These are phyloP conservation scores for Pygocentrus nattereri DNA, from an alignment of 2,797 vertebrate genomes.

Conservation along the genomic window DNA sequence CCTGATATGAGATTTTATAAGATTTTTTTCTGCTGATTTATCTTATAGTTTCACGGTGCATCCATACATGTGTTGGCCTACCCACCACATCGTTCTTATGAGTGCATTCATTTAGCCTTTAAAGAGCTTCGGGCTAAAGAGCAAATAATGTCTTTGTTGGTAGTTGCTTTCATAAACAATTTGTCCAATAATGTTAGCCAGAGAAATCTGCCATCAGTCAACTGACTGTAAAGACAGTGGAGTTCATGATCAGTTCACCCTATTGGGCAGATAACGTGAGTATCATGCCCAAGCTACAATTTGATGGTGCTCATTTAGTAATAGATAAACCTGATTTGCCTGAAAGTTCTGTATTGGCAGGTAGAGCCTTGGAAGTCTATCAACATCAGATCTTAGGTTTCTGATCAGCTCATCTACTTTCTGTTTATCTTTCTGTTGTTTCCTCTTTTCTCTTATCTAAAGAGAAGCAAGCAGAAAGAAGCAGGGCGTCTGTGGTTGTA, in stretches of 20 bases:
- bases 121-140: background rate
- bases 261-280: background rate
- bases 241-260: background rate
- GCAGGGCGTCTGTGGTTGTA: background rate
- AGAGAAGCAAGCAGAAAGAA: too few relatives aligned
- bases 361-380: background rate
- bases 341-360: background rate
- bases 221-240: too few relatives aligned
- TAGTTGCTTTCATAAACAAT: background rate
- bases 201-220: background rate
- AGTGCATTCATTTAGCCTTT: background rate
- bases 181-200: background rate
- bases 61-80: too few relatives aligned
- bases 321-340: background rate
- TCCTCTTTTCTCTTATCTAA: background rate
- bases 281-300: background rate
- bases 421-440: background rate
- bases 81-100: background rate
- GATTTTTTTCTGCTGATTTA: too few relatives aligned
- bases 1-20: too few relatives aligned
- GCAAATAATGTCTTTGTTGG: background rate
- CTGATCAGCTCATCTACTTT: conserved; percentile 3
- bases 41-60: too few relatives aligned
- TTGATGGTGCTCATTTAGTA: background rate
- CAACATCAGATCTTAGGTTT: too few relatives aligned